Evolutionary conservation across 2,113 vertebrate species (phyloP), one percentile per base, ranked within the genome.

Genomic region (Rutilus rutilus): DNA sequence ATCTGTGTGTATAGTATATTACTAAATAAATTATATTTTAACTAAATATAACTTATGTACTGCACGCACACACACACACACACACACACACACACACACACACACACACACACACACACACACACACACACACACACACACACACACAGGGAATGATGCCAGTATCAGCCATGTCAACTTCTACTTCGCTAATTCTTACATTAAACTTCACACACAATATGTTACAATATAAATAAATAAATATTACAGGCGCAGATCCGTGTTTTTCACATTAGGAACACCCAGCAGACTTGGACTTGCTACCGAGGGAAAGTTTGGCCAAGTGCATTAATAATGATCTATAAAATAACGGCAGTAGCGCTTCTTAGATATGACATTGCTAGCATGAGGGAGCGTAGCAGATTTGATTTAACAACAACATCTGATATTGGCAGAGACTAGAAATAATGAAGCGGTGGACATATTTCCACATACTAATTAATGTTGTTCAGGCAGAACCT

Each of bases 391-490:
- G 47, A 59, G 7, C 15, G 0, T n/a, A 42, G 69, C 52, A 21
- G 85, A 33, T 82, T 60, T 82, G 47, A 81, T 75, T 62, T 86
- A 82, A 81, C 47, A 75, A 81, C 52, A 80, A 5, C 84, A 80
- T 73, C 39, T 59, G 64, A 80, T 30, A 73, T 54, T 86, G 84
- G 77, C 50, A 85, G 84, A 69, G 65, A 73, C 10, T 9, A 27
- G 59, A 59, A 42, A 80, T 82, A 86, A 86, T 81, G 25, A 60
- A 81, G 67, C 15, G 25, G n/a, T 75, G 62, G 64, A 88, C 78
- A 67, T 65, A 69, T 69, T 85, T 75, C 54, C 79, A 82, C 9
- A 33, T 47, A 39, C 39, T 82, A 74, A 85, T 88, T 85, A 85
- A 85, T 42, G 57, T 30, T 57, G 67, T 65, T 79, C 42, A 33